A percentile compares a stretch with the other conserved stretches of the same genome.
Evolutionary conservation across 2,113 vertebrate genomes (phyloP).

Genomic region (Pristiophorus japonicus): DNA sequence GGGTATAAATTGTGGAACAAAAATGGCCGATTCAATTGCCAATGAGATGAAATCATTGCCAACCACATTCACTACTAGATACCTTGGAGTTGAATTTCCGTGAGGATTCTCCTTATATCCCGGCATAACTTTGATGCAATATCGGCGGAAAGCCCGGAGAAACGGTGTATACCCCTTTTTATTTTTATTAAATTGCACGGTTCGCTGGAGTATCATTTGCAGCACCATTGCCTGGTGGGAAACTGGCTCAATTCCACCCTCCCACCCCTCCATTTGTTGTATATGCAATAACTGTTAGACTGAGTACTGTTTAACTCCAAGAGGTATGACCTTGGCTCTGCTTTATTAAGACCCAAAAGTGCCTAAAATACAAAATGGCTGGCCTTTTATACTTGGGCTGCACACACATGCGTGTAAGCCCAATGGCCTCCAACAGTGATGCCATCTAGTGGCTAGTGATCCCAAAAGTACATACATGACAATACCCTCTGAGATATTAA

Average conservation of each 20-base stretch:
- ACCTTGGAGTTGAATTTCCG: not conserved
- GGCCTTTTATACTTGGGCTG: too few relatives aligned
- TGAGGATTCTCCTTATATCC: not conserved
- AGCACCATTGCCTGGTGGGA: not conserved
- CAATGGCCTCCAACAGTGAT: too few relatives aligned
- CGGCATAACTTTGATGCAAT: not conserved
- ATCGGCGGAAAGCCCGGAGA: not conserved
- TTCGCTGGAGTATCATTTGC: not conserved
- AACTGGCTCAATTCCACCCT: not conserved
- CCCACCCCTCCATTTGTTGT: too few relatives aligned
- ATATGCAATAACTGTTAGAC: too few relatives aligned
- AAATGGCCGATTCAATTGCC: not conserved
- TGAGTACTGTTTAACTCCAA: too few relatives aligned
- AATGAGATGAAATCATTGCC: not conserved
- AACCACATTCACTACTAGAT: not conserved
- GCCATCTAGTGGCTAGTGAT: too few relatives aligned
- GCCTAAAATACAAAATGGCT: too few relatives aligned
- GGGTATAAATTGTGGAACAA: not conserved
- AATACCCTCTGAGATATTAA: too few relatives aligned
- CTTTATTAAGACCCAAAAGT: too few relatives aligned
- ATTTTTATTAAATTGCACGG: not conserved
- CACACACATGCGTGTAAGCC: too few relatives aligned
- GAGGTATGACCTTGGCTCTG: too few relatives aligned
- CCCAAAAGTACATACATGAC: too few relatives aligned
- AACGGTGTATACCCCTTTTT: not conserved